Evolutionary conservation across 2,113 vertebrate genomes (phyloP).

Genomic region (Ursus arctos): DNA sequence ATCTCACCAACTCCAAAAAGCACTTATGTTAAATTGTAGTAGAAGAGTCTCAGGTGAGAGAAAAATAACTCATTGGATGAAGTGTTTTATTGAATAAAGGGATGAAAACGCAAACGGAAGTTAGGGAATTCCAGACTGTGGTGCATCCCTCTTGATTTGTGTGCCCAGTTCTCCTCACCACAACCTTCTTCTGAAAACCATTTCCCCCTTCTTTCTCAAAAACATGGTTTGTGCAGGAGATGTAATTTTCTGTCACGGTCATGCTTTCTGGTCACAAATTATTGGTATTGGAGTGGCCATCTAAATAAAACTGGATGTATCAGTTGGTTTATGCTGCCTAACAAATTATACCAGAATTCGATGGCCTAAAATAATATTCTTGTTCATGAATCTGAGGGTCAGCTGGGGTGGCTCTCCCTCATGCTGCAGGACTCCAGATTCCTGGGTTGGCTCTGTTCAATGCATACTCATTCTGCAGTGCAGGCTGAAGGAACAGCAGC

Average conservation of each 20-base stretch:
- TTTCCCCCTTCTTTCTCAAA: neutral
- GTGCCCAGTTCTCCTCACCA: neutral
- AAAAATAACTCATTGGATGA: neutral
- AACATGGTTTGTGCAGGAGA: neutral
- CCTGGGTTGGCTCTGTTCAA: neutral
- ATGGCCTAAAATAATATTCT: neutral
- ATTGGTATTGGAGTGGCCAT: neutral
- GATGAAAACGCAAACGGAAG: neutral
- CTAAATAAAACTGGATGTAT: neutral
- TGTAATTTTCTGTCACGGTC: neutral
- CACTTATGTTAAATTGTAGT: neutral
- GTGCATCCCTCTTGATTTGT: neutral
- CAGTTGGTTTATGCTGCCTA: neutral
- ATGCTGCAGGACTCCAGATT: neutral
- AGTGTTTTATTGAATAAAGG: neutral
- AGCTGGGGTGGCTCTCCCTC: neutral
- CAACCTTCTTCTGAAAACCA: neutral
- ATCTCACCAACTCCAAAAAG: neutral
- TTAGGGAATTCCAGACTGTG: neutral
- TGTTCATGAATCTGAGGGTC: neutral
- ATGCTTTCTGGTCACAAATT: neutral
- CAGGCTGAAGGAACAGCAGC: neutral
- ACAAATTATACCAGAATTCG: neutral
- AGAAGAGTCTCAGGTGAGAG: conserved; percentile 7
- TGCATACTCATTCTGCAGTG: neutral